phyloP scores from a whole-genome alignment of 2,797 vertebrate species.

The Galago senegalensis region DNA sequence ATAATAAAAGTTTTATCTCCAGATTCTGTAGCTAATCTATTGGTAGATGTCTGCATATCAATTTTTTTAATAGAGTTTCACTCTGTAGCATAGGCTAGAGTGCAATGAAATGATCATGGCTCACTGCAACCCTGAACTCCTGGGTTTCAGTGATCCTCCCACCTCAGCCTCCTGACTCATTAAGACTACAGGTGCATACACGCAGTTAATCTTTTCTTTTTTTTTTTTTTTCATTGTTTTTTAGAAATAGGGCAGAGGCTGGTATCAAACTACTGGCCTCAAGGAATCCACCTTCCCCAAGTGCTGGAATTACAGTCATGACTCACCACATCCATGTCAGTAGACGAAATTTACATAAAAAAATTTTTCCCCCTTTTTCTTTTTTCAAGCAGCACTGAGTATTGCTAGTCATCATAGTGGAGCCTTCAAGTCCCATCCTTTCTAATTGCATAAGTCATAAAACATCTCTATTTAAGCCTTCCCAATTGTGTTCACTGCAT shows the following conservation, averaged over 20 bases:
- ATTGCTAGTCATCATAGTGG: not conserved
- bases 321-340: not conserved
- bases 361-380: not conserved
- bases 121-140: not conserved
- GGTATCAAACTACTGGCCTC: not conserved
- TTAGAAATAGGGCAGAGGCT: not conserved
- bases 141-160: not conserved
- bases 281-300: not conserved
- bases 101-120: not conserved
- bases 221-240: not conserved
- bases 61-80: not conserved
- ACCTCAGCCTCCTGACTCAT: not conserved
- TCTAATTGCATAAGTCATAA: constrained; percentile 21
- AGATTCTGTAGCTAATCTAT: constrained; percentile 2
- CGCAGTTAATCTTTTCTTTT: not conserved
- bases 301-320: not conserved
- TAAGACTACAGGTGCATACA: not conserved
- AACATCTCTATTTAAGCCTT: constrained; percentile 22
- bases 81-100: not conserved
- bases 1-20: constrained; percentile 31
- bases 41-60: not conserved
- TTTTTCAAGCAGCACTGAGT: not conserved
- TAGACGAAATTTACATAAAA: not conserved
- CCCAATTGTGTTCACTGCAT: constrained; percentile 8
- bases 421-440: constrained; percentile 34